These are phyloP conservation scores for Ameiurus melas DNA, from an alignment of 2,113 vertebrate genomes.

Conservation along the genomic window DNA sequence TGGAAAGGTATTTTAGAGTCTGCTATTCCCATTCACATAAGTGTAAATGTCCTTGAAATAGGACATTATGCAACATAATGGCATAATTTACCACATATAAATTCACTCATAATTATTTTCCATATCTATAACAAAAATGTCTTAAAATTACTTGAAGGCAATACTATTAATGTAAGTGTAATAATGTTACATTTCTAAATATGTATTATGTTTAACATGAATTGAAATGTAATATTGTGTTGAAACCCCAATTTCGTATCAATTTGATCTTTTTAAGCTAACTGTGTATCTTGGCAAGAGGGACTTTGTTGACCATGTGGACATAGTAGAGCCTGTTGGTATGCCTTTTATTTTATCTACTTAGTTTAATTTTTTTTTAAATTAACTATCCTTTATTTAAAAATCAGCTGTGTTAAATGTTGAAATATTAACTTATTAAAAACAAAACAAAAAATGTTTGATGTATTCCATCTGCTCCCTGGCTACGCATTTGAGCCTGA, in stretches of 20 bases:
- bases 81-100: neutral
- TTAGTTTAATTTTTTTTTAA: neutral
- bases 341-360: conserved; percentile 43
- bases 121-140: neutral
- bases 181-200: neutral
- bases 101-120: neutral
- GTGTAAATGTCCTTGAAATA: neutral
- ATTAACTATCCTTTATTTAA: neutral
- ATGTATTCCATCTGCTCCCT: neutral
- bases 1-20: conserved; percentile 69
- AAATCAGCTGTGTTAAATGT: neutral
- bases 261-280: conserved; percentile 63
- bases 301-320: conserved; percentile 79
- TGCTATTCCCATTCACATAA: neutral
- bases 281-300: conserved; percentile 80
- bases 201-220: neutral
- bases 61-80: neutral
- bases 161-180: neutral
- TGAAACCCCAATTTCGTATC: neutral
- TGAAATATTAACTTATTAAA: neutral
- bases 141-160: neutral
- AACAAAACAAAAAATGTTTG: neutral
- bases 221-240: neutral
- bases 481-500: neutral
- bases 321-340: conserved; percentile 77